Base-by-base conservation (phyloP, 2,113 vertebrate species). In the Oophaga pumilio region DNA sequence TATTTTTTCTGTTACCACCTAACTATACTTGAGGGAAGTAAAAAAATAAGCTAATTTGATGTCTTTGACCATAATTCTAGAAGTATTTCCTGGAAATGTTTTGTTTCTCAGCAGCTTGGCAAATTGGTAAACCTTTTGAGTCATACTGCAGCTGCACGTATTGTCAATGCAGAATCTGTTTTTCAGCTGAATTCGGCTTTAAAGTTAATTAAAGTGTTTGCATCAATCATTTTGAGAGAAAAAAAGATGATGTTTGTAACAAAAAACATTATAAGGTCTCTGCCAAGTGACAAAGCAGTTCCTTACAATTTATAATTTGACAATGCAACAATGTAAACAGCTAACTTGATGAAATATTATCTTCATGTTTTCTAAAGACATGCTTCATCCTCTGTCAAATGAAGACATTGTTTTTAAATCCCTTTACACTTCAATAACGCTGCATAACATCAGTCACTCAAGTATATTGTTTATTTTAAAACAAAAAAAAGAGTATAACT, bases 381-480 rank as follows among this genome's bases (percentile, higher is more conserved):
- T 74, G 64, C 77, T 73, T 81, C 77, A 73, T 73, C 53, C 66
- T 60, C 78, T 62, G 77, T 80, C 14, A 33, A 13, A 82, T 53
- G 59, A 13, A 78, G 76, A 68, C 76, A 86, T 79, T 79, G 73
- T 76, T 60, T 85, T 52, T 64, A 64, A 64, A 85, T 71, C 33
- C 26, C 52, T 85, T 64, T 77, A 77, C 84, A 85, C 68, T 74
- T 60, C 52, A 85, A 59, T 85, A 76, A n/a, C 18, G 49, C 28
- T 43, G 83, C 83, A 85, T 60, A 33, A 20, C 26, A 85, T 76
- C 76, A 76, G 83, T 85, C 69, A 60, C 53, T 76, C 69, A 85
- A 74, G 53, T 60, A 43, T 20, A 43, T 22, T 85, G 83, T 85
- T 85, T 85, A 76, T 74, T 92, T 53, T 91, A 80, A 92, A 73